phyloP scores from a whole-genome alignment of 1,140 invertebrate species.

The Pristionchus pacificus region DNA sequence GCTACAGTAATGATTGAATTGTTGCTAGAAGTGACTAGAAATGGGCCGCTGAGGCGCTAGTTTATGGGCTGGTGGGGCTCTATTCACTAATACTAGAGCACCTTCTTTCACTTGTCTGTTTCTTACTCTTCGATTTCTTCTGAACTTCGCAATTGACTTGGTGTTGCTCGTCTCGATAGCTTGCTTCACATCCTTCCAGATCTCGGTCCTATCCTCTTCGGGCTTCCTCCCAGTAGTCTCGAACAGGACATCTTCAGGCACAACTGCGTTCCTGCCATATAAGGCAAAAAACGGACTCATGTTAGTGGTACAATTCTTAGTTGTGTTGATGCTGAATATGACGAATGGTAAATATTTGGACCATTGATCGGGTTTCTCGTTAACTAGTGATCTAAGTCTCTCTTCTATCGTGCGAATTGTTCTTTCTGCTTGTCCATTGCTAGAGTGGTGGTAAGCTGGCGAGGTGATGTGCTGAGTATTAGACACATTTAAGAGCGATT shows the following conservation, averaged over 20 bases:
- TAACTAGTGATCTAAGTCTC: background rate
- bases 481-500: background rate
- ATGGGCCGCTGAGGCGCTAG: too few species aligned
- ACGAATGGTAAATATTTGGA: background rate
- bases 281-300: background rate
- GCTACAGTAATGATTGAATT: too few species aligned
- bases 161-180: too few species aligned
- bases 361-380: background rate
- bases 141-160: too few species aligned
- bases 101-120: too few species aligned
- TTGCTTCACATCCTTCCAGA: too few species aligned
- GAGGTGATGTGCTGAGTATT: background rate
- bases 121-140: too few species aligned
- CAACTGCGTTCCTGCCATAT: background rate
- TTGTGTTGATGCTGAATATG: background rate
- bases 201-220: too few species aligned
- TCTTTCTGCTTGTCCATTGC: background rate
- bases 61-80: too few species aligned
- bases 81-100: too few species aligned
- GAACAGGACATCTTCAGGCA: background rate
- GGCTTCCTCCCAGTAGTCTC: too few species aligned
- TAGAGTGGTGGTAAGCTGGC: background rate
- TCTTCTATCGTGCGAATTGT: background rate
- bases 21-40: too few species aligned
- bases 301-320: background rate